A percentile compares a stretch with the other conserved stretches of the same genome.
Conservation (phyloP, 30 jellyfish, hydroid and myxozoan genomes). For the Cassiopea andromeda region DNA sequence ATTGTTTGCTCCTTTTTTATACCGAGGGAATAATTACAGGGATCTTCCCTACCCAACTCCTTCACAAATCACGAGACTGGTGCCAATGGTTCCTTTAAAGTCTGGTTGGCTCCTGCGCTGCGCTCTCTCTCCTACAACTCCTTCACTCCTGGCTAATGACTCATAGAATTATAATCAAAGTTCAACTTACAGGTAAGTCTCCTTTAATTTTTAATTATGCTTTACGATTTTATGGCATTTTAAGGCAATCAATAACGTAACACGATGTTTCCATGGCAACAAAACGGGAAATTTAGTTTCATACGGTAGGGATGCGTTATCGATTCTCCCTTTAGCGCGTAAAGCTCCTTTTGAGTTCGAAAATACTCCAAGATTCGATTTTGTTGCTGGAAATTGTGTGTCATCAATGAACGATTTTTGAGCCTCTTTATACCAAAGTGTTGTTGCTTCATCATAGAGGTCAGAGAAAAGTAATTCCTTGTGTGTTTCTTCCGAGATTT, state of each 20-base stretch:
- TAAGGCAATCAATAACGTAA: conserved; percentile 6
- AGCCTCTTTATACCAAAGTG: conserved; percentile 21
- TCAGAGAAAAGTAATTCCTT: background rate
- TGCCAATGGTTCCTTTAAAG: too few species aligned
- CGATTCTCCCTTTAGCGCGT: conserved; percentile 38
- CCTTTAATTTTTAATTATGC: conserved; percentile 23
- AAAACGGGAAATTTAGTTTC: conserved; percentile 36
- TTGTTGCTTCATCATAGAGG: background rate
- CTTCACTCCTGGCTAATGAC: conserved; percentile 2
- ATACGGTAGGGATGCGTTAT: conserved; percentile 30
- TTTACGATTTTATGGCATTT: conserved; percentile 23
- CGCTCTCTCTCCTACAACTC: background rate
- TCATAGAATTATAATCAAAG: too few species aligned
- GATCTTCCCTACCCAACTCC: too few species aligned
- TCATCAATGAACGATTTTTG: conserved; percentile 12
- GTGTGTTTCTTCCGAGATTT: background rate
- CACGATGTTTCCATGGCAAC: conserved; percentile 15
- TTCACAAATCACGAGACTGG: too few species aligned
- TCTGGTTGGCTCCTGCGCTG: too few species aligned
- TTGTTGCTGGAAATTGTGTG: conserved; percentile 1
- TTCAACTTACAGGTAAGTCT: too few species aligned
- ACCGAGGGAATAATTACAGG: too few species aligned
- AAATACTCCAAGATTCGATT: background rate
- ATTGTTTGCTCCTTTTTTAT: too few species aligned
- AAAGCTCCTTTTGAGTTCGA: conserved; percentile 1